Evolutionary conservation across 2,113 vertebrate genomes (phyloP), one percentile per base, ranked within the genome.

Genomic region (Erythrocercus mccallii): DNA sequence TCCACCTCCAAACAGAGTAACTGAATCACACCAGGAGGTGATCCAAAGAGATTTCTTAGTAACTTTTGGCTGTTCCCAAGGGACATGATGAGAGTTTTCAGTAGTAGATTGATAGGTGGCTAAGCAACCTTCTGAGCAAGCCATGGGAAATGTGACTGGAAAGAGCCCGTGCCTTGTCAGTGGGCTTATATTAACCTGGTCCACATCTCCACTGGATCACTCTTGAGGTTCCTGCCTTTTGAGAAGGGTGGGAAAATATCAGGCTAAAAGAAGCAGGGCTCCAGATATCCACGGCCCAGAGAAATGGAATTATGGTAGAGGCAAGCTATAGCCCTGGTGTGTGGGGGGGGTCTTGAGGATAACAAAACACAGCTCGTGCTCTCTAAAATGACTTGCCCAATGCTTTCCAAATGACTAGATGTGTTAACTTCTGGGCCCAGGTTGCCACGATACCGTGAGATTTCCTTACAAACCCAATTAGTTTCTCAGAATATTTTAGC

Each of bases 401-500:
- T 61, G 69, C 31, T 81, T 83, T 84, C 57, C 42, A 69, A 48
- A 73, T 6, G 10, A 58, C n/a, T 56, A n/a, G 11, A 37, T n/a
- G 4, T 27, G 13, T 48, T 73, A n/a, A 58, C 24, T 25, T 77
- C 68, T 11, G 17, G 40, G 72, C 28, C 27, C n/a, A 11, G 28
- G 28, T 21, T 65, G 78, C 64, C 45, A 45, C 0, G 0, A 16
- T 24, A 60, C 44, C 44, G 6, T 13, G 16, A 1, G 0, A 53
- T 65, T 77, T 84, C 68, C 51, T 69, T 77, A 80, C 11, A 80
- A 51, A 15, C 11, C 33, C 4, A 11, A 20, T 40, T 70, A 56
- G 25, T 70, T 90, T 78, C 33, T 42, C 28, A 48, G 45, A 83
- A 72, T 56, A n/a, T 35, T 48, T 54, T 70, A 87, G 42, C 37